Evolutionary conservation across 2,797 vertebrate species (phyloP), one percentile per base, ranked within the genome.

Genomic region (Odontamblyopus lacepedii): DNA sequence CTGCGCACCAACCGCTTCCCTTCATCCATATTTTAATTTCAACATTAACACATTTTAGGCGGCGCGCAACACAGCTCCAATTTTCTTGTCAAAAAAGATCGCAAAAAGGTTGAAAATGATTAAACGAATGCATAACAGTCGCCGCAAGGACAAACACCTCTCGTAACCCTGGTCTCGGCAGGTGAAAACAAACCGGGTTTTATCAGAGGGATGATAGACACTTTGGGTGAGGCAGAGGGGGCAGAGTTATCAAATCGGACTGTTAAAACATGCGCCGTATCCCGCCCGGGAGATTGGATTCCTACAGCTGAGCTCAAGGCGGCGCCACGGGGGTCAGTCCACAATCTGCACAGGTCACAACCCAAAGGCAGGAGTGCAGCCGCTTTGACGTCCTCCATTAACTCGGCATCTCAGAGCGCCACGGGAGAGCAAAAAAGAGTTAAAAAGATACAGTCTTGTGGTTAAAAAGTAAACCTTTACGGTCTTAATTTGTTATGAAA

Each of bases 271-370:
- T 86, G 90, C 87, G 77, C 70, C 85, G 73, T 69, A 83, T 91
- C 85, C 84, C 81, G 23, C 76, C 75, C n/a, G 83, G 87, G 90
- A 93, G 92, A 93, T 93, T 93, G 91, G 91, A 92, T 92, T 92
- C 87, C 80, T 74, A 85, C 81, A 74, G 51, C 78, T 74, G 86
- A 85, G 85, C 84, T 56, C 57, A 74, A 48, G 86, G 89, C 85
- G 77, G 80, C 85, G 59, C 32, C 80, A 9, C 69, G 0, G 70
- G 82, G 91, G 92, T 93, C 92, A 92, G 70, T 79, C 81, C 80
- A 86, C 91, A 93, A 92, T 93, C 92, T 92, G 83, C 85, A 85
- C 63, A 74, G 92, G 92, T 93, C 92, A 92, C 26, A 77, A 78
- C 83, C 84, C 79, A 59, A 30, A 89, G 87, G 82, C 89, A 73